phyloP scores from a whole-genome alignment of 1,140 invertebrate species.

The Eubasilissa regina region DNA sequence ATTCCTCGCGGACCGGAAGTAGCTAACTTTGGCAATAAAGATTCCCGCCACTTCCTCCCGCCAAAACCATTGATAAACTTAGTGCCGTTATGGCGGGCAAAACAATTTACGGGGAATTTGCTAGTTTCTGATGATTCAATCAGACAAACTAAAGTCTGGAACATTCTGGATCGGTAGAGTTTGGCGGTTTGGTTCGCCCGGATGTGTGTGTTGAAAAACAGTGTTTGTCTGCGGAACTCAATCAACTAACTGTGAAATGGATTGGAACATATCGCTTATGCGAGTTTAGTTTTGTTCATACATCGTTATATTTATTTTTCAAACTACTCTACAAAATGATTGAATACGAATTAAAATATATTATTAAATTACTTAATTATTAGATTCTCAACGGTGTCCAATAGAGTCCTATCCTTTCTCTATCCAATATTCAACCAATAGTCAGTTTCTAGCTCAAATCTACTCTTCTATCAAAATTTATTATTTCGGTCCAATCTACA shows the following conservation, averaged over 20 bases:
- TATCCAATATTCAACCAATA: no score
- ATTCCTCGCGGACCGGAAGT: conserved; percentile 18
- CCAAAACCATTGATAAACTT: conserved; percentile 17
- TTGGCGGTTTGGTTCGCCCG: neutral
- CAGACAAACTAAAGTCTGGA: conserved; percentile 4
- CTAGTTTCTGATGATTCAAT: conserved; percentile 30
- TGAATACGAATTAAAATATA: no score
- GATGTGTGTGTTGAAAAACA: conserved; percentile 23
- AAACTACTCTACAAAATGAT: no score
- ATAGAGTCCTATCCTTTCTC: no score
- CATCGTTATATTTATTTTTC: no score
- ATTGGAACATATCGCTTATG: no score
- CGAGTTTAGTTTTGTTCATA: no score
- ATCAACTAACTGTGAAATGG: neutral
- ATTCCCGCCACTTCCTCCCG: conserved; percentile 20
- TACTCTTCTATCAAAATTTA: no score
- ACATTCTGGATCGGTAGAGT: neutral
- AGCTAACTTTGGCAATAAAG: conserved; percentile 25
- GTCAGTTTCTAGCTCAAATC: no score
- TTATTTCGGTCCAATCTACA: no score
- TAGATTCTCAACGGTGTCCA: no score
- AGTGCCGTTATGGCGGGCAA: neutral
- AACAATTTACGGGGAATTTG: conserved; percentile 19
- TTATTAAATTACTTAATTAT: no score
- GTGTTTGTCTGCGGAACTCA: neutral